Percentiles rank a stretch among this genome's conserved stretches.
Evolutionary conservation across 2,888 invertebrate species (phyloP).

Genomic region (Ophonus ardosiacus): DNA sequence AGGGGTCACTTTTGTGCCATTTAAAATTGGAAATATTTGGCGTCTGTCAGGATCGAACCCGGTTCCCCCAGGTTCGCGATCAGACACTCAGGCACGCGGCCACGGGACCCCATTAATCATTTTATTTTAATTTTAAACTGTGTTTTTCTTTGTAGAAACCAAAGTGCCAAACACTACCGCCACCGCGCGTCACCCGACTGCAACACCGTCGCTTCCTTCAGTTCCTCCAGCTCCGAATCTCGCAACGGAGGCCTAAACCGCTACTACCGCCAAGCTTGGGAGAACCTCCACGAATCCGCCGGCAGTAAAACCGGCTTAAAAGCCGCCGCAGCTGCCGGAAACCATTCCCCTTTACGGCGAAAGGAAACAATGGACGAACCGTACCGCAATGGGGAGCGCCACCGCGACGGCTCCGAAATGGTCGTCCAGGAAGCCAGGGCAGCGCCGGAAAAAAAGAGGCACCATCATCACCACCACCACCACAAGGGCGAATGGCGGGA

Average conservation of each 20-base stretch:
- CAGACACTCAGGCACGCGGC: no score
- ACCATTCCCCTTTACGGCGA: conserved; percentile 80
- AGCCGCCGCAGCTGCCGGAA: conserved; percentile 70
- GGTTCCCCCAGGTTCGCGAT: no score
- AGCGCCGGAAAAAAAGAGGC: conserved; percentile 79
- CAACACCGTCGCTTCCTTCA: conserved; percentile 93
- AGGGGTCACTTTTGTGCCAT: no score
- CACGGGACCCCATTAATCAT: no score
- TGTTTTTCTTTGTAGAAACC: conserved; percentile 78
- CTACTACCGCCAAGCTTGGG: conserved; percentile 95
- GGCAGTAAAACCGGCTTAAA: conserved; percentile 77
- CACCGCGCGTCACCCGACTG: conserved; percentile 94
- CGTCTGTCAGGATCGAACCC: no score
- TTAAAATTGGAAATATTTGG: no score
- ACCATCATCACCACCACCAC: conserved; percentile 84
- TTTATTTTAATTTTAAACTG: neutral
- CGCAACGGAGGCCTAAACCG: conserved; percentile 89
- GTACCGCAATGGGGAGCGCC: conserved; percentile 74
- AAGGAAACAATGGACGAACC: conserved; percentile 87
- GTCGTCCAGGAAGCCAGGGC: conserved; percentile 76
- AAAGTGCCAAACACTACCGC: conserved; percentile 91
- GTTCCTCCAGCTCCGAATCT: conserved; percentile 91
- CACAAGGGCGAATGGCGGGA: conserved; percentile 78
- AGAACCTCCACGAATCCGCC: conserved; percentile 91
- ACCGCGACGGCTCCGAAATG: conserved; percentile 85